Percentiles rank a stretch among this genome's conserved stretches.
Conservation (phyloP, 2,797 vertebrate species). For the Coilia nasus region DNA sequence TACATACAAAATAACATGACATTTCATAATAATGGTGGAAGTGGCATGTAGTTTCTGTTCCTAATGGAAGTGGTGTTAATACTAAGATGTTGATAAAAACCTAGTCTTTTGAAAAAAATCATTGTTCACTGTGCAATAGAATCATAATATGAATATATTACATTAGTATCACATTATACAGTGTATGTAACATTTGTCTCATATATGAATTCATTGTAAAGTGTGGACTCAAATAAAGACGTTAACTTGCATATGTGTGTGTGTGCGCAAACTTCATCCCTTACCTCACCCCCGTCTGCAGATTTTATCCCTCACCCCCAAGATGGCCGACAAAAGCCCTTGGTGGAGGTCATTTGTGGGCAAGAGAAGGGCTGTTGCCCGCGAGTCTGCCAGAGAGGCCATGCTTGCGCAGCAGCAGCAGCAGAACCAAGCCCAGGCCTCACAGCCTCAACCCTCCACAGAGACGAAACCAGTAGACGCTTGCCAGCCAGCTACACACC, state of each 20-base stretch:
- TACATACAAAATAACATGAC: too few relatives aligned
- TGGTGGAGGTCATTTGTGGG: constrained; percentile 91
- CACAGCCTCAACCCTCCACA: neutral
- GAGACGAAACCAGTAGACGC: neutral
- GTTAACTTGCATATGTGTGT: neutral
- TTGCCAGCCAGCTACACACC: constrained; percentile 10
- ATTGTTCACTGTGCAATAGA: too few relatives aligned
- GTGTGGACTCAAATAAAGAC: too few relatives aligned
- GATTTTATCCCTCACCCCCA: constrained; percentile 25
- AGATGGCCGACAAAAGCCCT: constrained; percentile 77
- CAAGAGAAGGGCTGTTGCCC: constrained; percentile 70
- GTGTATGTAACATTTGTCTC: too few relatives aligned
- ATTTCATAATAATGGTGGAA: neutral
- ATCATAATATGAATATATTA: too few relatives aligned
- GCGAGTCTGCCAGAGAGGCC: constrained; percentile 54
- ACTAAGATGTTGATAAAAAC: neutral
- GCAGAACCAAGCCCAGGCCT: constrained; percentile 47
- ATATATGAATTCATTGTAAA: too few relatives aligned
- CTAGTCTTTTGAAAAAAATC: neutral
- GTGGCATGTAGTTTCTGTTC: neutral
- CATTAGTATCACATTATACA: too few relatives aligned
- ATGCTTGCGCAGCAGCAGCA: constrained; percentile 48
- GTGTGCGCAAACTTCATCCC: neutral
- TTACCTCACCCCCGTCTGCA: neutral
- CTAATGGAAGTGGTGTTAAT: neutral